Percentiles rank a stretch among this genome's conserved stretches.
phyloP scores from a whole-genome alignment of 2,113 vertebrate genomes.

The Empidonax alnorum region DNA sequence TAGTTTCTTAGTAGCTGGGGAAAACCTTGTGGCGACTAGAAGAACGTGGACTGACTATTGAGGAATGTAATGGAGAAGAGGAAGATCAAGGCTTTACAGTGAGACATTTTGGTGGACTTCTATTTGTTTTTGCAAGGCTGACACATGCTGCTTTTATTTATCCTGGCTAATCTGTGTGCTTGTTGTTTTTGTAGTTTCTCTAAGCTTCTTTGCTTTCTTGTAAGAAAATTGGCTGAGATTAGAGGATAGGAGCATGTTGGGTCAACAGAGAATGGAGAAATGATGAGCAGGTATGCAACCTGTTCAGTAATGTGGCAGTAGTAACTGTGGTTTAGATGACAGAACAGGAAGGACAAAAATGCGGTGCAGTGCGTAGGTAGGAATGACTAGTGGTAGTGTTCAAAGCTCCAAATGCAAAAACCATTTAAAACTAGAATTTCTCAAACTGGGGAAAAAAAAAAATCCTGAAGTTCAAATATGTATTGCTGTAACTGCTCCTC shows the following conservation, averaged over 20 bases:
- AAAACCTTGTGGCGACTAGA: background rate
- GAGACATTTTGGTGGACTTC: background rate
- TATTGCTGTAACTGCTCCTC: background rate
- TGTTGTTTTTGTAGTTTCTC: background rate
- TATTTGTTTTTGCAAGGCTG: background rate
- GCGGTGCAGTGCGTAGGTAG: background rate
- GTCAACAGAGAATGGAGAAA: background rate
- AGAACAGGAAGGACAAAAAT: background rate
- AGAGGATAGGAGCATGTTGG: background rate
- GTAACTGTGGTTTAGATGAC: background rate
- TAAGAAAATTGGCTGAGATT: constrained; percentile 10
- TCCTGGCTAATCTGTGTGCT: background rate
- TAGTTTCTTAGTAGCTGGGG: background rate
- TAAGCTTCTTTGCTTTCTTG: constrained; percentile 5
- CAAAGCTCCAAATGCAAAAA: background rate
- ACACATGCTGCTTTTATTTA: background rate
- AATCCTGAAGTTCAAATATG: background rate
- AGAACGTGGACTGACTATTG: background rate
- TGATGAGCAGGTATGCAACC: background rate
- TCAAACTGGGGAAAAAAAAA: background rate
- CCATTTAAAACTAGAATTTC: background rate
- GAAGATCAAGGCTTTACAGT: background rate
- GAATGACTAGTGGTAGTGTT: background rate
- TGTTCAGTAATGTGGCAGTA: background rate
- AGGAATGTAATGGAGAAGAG: background rate